Base-by-base conservation (phyloP, 1,140 invertebrate species). In the Panagrolaimus sp. region DNA sequence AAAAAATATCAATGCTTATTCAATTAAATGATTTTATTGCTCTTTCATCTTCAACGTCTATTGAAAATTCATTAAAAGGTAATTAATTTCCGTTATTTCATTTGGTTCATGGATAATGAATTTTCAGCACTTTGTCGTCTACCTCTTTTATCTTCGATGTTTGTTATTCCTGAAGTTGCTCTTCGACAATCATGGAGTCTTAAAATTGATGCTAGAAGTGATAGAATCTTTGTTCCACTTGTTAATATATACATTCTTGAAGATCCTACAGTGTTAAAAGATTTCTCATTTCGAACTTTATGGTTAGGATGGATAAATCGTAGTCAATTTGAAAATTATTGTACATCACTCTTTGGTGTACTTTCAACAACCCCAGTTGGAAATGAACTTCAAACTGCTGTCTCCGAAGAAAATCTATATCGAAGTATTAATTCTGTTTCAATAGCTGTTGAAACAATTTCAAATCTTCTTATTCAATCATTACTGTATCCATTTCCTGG, bases 171-270 rank as follows among this genome's bases (percentile, higher is more conserved):
- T 27, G 51, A 57, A 57, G 51, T 57, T 27, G 51, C 51, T 11
- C 51, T 57, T 57, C 27, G 51, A 9, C 20, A 57, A 27, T 57
- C 51, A 57, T 57, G 51, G 51, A 57, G 20, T 25, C 20, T 57
- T 11, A 57, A 57, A 57, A 57, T 57, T 27, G 51, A 57, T 57
- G 51, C 51, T 27, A 13, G 51, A 57, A 27, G 20, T 11, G 51
- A 57, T 57, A 14, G 51, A 20, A 16, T 57, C 20, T 57, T 27
- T 27, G 51, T 57, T 20, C 51, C 51, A 20, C 27, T 57, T 20
- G 51, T 57, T 25, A 57, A 57, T 57, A 57, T 57, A 11, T 57
- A 57, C 51, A 57, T 57, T 57, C 51, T 57, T 20, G 51, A 57
- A 57, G 51, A 57, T 25, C 51, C 51, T 25, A 27, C 20, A 20